Base-by-base conservation (phyloP, 2,797 vertebrate genomes). In the Sebastes trivittatus region DNA sequence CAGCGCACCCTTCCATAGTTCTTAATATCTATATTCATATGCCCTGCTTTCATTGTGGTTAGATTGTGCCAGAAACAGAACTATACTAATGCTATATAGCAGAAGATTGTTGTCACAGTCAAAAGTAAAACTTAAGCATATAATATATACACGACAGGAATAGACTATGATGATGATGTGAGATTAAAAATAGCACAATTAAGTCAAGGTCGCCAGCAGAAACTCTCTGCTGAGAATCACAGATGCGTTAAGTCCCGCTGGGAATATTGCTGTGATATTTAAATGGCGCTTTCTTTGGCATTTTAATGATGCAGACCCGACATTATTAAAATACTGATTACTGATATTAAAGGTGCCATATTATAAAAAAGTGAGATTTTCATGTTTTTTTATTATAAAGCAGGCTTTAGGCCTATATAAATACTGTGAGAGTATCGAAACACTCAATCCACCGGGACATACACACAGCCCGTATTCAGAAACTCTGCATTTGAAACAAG, bases 251-350 rank as follows among this genome's bases (percentile, higher is more conserved):
- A 62, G 66, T 74, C 77, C 77, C 74, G 25, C 5, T 56, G 83
- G 85, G 82, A 42, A 46, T 42, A 16, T 77, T 11, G 6, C 29
- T 36, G 70, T 81, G 84, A 34, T 85, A 84, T 91, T 89, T 86
- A 77, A 75, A 79, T 27, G 49, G 1, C 61, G 76, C 36, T 74
- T 34, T 13, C 14, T 77, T 74, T 88, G 85, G 66, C 78, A 83
- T 90, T 88, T 89, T 32, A 73, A 64, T 27, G 14, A 82, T 11
- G 54, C 52, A 18, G 10, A 79, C 2, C 11, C 23, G 72, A 84
- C 75, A 84, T 86, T 84, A 82, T 20, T 64, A 4, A 71, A 70
- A 70, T 14, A 30, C 22, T 30, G 34, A 52, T 52, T 8, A n/a
- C 16, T 46, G 7, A 46, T 18, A 46, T 46, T 7, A 42, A 42